Evolutionary conservation across 2,797 vertebrate species (phyloP).

Genomic region (Balearica regulorum): DNA sequence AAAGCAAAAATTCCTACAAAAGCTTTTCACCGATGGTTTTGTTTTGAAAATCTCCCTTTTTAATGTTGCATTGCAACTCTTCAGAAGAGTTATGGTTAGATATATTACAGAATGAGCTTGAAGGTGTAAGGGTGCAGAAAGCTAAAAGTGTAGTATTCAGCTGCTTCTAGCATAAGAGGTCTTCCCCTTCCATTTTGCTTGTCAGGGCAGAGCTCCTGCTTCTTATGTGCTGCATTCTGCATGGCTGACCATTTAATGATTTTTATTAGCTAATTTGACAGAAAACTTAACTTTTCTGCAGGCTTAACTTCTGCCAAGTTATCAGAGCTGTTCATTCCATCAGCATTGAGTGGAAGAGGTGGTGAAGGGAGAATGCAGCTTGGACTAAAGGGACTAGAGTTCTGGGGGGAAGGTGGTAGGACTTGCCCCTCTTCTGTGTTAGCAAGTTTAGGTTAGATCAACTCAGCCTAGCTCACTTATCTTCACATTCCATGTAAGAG

Average conservation of each 20-base stretch:
- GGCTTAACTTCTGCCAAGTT: neutral
- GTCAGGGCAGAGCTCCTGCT: neutral
- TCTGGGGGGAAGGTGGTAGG: neutral
- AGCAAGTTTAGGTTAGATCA: neutral
- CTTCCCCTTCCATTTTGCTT: neutral
- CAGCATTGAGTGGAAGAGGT: neutral
- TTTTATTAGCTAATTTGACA: neutral
- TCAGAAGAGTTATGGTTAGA: neutral
- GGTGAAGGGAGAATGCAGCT: neutral
- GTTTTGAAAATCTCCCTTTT: neutral
- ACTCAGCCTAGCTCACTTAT: neutral
- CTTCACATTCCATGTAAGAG: neutral
- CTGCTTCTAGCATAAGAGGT: neutral
- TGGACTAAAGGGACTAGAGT: neutral
- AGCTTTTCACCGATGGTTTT: neutral
- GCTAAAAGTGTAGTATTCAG: neutral
- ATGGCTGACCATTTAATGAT: neutral
- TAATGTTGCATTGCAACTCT: neutral
- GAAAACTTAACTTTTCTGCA: neutral
- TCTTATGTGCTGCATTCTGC: neutral
- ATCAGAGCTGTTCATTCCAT: neutral
- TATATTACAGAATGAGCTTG: neutral
- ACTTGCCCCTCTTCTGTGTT: neutral
- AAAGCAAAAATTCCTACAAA: neutral
- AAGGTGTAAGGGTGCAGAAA: neutral